phyloP scores from a whole-genome alignment of 1,140 invertebrate genomes.

The Pararge aegeria region DNA sequence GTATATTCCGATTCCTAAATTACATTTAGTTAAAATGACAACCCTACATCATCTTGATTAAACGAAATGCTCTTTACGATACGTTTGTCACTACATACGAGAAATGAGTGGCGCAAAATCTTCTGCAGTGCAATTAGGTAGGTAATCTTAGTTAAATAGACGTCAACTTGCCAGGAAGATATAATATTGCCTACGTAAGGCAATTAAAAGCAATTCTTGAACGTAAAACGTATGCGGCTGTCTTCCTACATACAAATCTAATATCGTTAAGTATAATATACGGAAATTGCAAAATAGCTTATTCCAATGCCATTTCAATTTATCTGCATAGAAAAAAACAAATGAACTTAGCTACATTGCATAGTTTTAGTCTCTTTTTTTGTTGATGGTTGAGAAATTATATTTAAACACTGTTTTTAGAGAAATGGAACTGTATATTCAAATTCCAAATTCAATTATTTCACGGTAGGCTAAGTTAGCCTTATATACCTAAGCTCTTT shows the following conservation, averaged over 20 bases:
- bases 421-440: too few species aligned
- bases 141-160: background rate
- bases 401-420: too few species aligned
- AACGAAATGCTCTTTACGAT: background rate
- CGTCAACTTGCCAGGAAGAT: constrained; percentile 14
- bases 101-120: background rate
- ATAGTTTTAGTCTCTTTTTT: too few species aligned
- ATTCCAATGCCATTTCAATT: background rate
- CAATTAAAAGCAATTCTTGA: constrained; percentile 20
- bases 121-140: background rate
- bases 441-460: too few species aligned
- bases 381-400: too few species aligned
- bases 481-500: too few species aligned
- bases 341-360: too few species aligned
- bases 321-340: constrained; percentile 1
- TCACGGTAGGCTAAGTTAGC: too few species aligned
- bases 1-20: too few species aligned
- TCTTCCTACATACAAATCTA: constrained; percentile 13
- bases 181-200: background rate
- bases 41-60: background rate
- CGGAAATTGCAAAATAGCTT: constrained; percentile 17
- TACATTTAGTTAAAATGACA: background rate
- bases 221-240: constrained; percentile 7
- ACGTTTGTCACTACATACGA: background rate
- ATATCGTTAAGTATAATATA: constrained; percentile 8